These are phyloP conservation scores for Dolichopus griseipennis DNA, from an alignment of 2,888 invertebrate species.

Conservation along the genomic window DNA sequence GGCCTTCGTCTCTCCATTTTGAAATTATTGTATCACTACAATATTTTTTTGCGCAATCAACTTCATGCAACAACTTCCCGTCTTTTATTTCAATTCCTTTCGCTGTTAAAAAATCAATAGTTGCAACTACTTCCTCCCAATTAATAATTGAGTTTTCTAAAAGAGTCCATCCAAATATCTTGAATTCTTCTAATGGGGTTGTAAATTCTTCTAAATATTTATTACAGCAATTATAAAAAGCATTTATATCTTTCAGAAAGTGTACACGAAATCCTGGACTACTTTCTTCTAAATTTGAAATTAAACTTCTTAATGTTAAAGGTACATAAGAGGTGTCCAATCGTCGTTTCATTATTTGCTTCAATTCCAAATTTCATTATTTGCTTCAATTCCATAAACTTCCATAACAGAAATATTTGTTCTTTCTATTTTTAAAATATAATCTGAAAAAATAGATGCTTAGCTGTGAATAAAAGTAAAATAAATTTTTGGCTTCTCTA, in stretches of 20 bases:
- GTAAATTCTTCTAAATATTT: constrained; percentile 7
- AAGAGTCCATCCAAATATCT: constrained; percentile 8
- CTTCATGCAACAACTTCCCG: constrained; percentile 4
- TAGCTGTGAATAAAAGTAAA: constrained; percentile 7
- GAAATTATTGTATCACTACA: constrained; percentile 8
- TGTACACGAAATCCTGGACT: constrained; percentile 5
- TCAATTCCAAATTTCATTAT: constrained; percentile 7
- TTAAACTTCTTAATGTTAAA: constrained; percentile 5
- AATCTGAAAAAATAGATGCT: constrained; percentile 9
- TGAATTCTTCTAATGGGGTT: constrained; percentile 8
- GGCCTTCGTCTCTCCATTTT: constrained; percentile 7
- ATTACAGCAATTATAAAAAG: constrained; percentile 8
- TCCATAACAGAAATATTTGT: constrained; percentile 8
- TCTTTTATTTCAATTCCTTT: constrained; percentile 6
- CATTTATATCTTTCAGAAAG: constrained; percentile 3
- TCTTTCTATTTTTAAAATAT: constrained; percentile 8
- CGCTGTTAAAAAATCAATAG: constrained; percentile 1
- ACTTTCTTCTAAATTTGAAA: constrained; percentile 9
- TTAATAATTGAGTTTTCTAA: constrained; percentile 5
- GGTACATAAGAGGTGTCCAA: constrained; percentile 7
- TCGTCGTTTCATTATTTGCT: constrained; percentile 7
- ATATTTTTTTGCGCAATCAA: constrained; percentile 7
- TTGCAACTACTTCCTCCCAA: constrained; percentile 7
- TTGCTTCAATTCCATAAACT: constrained; percentile 4
- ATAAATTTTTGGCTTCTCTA: constrained; percentile 7